Evolutionary conservation across 2,797 vertebrate genomes (phyloP), one percentile per base, ranked within the genome.

Genomic region (Centroberyx gerrardi): DNA sequence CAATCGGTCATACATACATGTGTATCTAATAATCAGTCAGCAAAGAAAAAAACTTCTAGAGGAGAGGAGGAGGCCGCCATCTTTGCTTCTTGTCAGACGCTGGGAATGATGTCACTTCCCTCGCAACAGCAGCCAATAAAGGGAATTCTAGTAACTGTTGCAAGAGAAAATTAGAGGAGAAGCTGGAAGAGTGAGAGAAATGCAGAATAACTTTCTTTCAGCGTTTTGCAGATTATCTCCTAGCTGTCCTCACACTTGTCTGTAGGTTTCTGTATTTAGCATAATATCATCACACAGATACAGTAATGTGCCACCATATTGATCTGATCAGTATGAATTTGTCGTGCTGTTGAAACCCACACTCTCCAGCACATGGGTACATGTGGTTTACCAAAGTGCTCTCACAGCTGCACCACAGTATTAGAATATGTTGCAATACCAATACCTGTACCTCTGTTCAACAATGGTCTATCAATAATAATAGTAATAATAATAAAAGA

Each of bases 381-480:
- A 77, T 68, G 81, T 74, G 86, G 82, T 90, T 91, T 87, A 89
- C 87, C 83, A 91, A 92, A 91, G 88, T 91, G 86, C 87, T 92
- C 79, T 85, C 83, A 87, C 80, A 72, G 86, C 90, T 93, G 90
- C 88, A 82, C 84, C 86, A 81, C 84, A 82, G 66, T 88, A 87
- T 91, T 82, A 87, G 79, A 89, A 74, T 80, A 74, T 69, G 72
- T 90, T 84, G 87, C 91, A 92, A 92, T 90, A 92, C 86, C 78
- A 73, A 85, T 92, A 90, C 83, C 74, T 93, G 92, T 93, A 94
- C 90, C 90, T 92, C 90, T 92, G 89, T 93, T 90, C 78, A 88
- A 88, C 85, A 90, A 87, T 87, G 78, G 78, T 93, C 90, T 87
- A 88, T 90, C 78, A 87, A 87, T 88, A 86, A 85, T 76, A 84